Conservation (phyloP, 2,888 invertebrate species). For the Caenorhabditis angaria region DNA sequence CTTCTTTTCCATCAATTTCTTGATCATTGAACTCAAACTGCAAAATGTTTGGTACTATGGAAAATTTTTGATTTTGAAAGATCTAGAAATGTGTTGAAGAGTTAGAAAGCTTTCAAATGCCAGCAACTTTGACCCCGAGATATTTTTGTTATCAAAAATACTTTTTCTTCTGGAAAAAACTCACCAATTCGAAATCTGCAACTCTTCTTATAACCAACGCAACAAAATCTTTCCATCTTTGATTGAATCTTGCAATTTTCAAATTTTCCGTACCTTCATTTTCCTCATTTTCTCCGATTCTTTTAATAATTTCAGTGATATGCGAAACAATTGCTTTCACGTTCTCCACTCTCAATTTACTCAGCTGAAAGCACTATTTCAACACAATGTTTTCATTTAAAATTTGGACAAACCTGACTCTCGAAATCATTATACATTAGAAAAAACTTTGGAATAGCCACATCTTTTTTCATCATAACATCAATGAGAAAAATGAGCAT, state of each 20-base stretch:
- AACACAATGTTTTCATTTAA: not conserved
- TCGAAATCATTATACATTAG: slow-evolving; percentile 36
- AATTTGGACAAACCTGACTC: not conserved
- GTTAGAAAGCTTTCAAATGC: no score
- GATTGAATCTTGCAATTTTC: not conserved
- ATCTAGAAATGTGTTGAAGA: no score
- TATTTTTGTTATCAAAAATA: no score
- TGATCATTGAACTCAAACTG: slow-evolving; percentile 17
- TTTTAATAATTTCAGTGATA: slow-evolving; percentile 6
- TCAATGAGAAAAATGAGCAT: slow-evolving; percentile 22
- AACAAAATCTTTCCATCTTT: slow-evolving; percentile 34
- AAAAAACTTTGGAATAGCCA: slow-evolving; percentile 30
- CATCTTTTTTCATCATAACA: slow-evolving; percentile 14
- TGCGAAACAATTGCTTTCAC: slow-evolving; percentile 15
- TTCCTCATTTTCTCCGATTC: not conserved
- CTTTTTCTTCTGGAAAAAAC: not conserved
- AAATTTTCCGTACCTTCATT: slow-evolving; percentile 14
- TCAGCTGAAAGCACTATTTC: not conserved
- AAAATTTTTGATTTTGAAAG: no score
- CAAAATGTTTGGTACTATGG: no score
- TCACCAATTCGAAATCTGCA: slow-evolving; percentile 11
- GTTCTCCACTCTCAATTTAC: slow-evolving; percentile 6
- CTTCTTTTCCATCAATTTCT: slow-evolving; percentile 12
- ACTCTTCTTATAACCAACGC: slow-evolving; percentile 16
- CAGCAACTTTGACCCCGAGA: no score